Base-by-base conservation (phyloP, 2,113 vertebrate genomes). In the Oenanthe oenanthe region DNA sequence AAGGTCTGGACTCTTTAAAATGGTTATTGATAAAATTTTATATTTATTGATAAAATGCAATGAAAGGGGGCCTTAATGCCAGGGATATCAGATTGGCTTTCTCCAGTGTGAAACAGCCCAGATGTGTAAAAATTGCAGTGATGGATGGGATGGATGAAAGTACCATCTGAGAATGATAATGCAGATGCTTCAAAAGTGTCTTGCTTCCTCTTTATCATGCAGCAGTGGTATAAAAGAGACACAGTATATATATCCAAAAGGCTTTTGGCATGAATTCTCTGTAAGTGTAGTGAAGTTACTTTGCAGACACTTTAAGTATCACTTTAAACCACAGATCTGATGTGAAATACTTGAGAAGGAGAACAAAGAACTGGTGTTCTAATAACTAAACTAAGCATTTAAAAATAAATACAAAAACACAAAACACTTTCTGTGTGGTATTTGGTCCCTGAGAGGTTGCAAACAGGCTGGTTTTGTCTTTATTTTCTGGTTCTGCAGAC, bases 401-500 rank as follows among this genome's bases (percentile, higher is more conserved):
- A 77, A 86, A 78, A 87, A 66, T 45, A 61, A 92, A 83, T 60
- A 70, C 9, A 89, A 93, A 92, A 51, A 0, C 36, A 74, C 26
- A 57, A 65, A 85, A 51, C 47, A 85, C 45, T 90, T 95, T 95
- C 71, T 87, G 86, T 88, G 74, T 76, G 93, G 68, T 89, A 88
- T 90, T 94, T 91, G 78, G 38, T 89, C 73, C 60, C 88, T 57
- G 29, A 95, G 66, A 93, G n/a, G 36, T 51, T 95, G 82, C 48
- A 82, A 85, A 88, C 65, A 79, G 45, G 17, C 74, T 95, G 89
- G 80, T 93, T 87, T 94, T 85, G 50, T 96, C 96, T 95, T 95
- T 71, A 93, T 78, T 96, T 97, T 97, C 31, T 95, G 58, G 22
- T 80, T 85, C 63, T 92, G 40, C 85, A 90, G 96, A 88, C 87